These are phyloP conservation scores for Promerops cafer DNA, from an alignment of 2,113 vertebrate genomes.

Conservation along the genomic window DNA sequence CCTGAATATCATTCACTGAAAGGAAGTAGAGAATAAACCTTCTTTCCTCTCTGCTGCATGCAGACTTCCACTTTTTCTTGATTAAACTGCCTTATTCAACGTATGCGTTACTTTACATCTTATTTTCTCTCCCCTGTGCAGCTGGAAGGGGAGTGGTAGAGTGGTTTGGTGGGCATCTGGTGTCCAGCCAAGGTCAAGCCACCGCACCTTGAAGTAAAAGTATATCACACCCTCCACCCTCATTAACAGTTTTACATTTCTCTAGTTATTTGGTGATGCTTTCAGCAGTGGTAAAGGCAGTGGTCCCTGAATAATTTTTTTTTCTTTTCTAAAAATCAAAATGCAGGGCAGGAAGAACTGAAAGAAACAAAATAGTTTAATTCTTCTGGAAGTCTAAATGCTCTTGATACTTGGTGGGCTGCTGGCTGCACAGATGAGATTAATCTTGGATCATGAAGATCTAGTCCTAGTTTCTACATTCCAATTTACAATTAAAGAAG, in stretches of 20 bases:
- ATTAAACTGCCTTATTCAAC: neutral
- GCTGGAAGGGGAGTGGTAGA: neutral
- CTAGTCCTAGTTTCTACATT: neutral
- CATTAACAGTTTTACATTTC: neutral
- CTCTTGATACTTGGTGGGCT: neutral
- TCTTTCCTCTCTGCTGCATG: neutral
- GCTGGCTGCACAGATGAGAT: neutral
- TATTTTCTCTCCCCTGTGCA: neutral
- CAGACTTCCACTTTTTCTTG: neutral
- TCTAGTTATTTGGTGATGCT: neutral
- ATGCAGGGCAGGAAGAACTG: neutral
- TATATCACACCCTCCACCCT: neutral
- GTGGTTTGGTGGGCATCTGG: neutral
- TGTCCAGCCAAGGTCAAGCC: neutral
- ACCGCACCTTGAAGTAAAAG: neutral
- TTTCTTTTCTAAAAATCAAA: neutral
- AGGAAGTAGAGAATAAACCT: neutral
- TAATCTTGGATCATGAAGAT: neutral
- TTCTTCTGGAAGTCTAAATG: neutral
- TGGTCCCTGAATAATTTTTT: neutral
- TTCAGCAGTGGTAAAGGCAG: neutral
- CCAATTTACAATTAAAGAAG: neutral
- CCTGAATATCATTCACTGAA: fast-evolving
- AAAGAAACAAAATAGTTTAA: neutral
- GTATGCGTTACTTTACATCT: neutral